Conservation (phyloP, 2,797 vertebrate species). For the Spinus pinus region DNA sequence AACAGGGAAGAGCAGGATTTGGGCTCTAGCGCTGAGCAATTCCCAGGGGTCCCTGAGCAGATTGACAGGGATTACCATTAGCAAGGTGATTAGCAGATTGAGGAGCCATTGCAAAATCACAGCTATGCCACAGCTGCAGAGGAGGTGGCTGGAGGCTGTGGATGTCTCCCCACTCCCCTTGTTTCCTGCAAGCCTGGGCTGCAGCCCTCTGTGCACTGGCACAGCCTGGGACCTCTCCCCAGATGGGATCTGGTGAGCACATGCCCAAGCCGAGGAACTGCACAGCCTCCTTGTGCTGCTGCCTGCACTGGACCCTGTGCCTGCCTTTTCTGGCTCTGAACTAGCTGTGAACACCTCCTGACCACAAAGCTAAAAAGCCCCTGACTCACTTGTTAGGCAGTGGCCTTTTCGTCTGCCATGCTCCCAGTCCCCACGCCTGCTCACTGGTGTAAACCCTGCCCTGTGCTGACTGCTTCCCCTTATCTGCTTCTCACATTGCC, state of each 20-base stretch:
- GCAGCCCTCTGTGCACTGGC: not conserved
- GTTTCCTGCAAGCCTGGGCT: not conserved
- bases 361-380: not conserved
- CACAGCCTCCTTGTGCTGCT: not conserved
- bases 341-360: not conserved
- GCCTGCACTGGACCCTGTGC: not conserved
- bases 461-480: accelerated
- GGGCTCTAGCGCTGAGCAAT: not conserved
- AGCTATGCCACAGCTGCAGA: not conserved
- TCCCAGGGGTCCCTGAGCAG: not conserved
- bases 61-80: conserved; percentile 24
- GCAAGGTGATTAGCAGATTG: conserved; percentile 3
- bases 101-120: not conserved
- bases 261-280: not conserved
- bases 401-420: not conserved
- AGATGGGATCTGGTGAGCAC: not conserved
- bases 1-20: conserved; percentile 20
- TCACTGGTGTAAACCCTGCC: not conserved
- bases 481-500: accelerated
- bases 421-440: not conserved
- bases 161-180: not conserved
- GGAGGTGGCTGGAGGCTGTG: not conserved
- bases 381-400: not conserved
- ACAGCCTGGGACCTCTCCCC: not conserved
- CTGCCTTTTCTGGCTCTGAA: not conserved